These are phyloP conservation scores for Drosophila borborema DNA, from an alignment of 2,888 invertebrate genomes.

Conservation along the genomic window DNA sequence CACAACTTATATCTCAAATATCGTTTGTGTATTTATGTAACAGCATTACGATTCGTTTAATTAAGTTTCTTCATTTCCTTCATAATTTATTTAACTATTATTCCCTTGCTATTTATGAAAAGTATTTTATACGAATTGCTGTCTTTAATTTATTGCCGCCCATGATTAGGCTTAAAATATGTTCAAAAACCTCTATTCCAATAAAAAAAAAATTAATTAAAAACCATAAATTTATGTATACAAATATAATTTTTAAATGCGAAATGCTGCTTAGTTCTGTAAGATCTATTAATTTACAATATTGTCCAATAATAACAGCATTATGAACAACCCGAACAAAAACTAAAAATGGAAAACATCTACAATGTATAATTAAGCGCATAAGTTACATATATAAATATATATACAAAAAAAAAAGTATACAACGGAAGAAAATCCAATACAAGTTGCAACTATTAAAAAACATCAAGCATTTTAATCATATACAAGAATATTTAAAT, in stretches of 20 bases:
- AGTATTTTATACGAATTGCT: slow-evolving; percentile 29
- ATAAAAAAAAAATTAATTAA: slow-evolving; percentile 15
- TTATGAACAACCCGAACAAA: slow-evolving; percentile 31
- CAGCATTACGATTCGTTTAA: slow-evolving; percentile 49
- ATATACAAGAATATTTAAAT: slow-evolving; percentile 79
- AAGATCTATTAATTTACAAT: slow-evolving; percentile 47
- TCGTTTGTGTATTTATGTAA: slow-evolving; percentile 43
- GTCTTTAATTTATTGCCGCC: slow-evolving; percentile 70
- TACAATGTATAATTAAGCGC: slow-evolving; percentile 54
- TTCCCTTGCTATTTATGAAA: slow-evolving; percentile 52
- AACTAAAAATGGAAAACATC: slow-evolving; percentile 31
- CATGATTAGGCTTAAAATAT: slow-evolving; percentile 52
- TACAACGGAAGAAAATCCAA: slow-evolving; percentile 69
- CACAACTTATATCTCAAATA: slow-evolving; percentile 63
- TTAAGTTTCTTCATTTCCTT: slow-evolving; percentile 23
- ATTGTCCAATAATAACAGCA: slow-evolving; percentile 37
- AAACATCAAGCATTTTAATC: slow-evolving; percentile 74
- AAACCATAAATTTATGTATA: slow-evolving; percentile 35
- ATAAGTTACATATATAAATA: slow-evolving; percentile 59
- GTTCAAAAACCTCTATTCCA: slow-evolving; percentile 36
- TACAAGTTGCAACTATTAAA: slow-evolving; percentile 73
- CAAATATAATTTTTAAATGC: slow-evolving; percentile 25
- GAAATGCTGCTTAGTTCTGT: slow-evolving; percentile 26
- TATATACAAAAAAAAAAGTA: slow-evolving; percentile 55
- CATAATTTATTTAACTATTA: slow-evolving; percentile 65